Evolutionary conservation across 2,888 invertebrate genomes (phyloP), one percentile per base, ranked within the genome.

Genomic region (Lamellibrachia satsuma): DNA sequence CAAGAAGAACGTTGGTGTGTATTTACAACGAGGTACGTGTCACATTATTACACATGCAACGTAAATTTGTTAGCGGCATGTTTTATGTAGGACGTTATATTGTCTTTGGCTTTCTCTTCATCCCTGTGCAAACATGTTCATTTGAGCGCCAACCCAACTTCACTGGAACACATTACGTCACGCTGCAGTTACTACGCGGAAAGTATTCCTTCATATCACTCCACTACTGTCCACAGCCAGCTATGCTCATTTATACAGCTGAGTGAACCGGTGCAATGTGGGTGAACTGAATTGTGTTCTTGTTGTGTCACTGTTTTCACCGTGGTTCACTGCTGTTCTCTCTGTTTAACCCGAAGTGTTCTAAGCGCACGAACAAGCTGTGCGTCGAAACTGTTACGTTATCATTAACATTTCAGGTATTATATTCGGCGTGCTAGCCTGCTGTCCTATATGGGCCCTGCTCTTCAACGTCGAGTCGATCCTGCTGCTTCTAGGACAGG

Each of bases 1-100:
- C 92, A 94, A 95, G 92, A 93, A 93, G 93, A 93, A 93, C 60
- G 93, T 95, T 92, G 95, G 95, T 9, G 92, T 95, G 27, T 94
- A 95, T 75, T 91, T 95, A 90, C 95, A 95, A 92, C 94, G 94
- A 94, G 94, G 95, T 95, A 93, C 52, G 91, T 39, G 7, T n/a
- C 15, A 7, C 15, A 90, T 51, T 8, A 91, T 52, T 22, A 27
- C 22, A 27, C 91, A 27, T 75, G 22, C 55, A 22, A 15, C n/a
- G 75, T 22, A 11, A 15, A 22, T n/a, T 22, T 75, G 75, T 11
- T 15, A 22, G 22, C 0, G 75, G 15, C 4, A 15, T 22, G 55
- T 55, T 55, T 55, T 55, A 55, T 75, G 75, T 22, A 1, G 15
- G 22, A 55, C 55, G 7, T 55, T 9, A 9, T 7, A 55, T 9